Evolutionary conservation across 2,113 vertebrate species (phyloP).

Genomic region (Bos taurus): DNA sequence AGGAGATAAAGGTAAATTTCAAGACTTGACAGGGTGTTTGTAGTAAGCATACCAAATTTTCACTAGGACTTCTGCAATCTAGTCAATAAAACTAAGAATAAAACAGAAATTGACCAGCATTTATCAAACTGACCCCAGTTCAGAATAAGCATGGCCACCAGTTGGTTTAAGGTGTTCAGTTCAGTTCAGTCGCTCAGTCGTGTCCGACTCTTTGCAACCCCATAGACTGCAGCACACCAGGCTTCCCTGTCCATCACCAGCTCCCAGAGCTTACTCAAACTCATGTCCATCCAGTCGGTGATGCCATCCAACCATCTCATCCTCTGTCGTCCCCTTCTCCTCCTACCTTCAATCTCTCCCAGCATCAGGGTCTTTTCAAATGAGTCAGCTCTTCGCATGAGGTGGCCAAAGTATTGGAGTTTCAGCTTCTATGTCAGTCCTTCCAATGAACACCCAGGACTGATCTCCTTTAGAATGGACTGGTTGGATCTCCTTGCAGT

Average conservation of each 20-base stretch:
- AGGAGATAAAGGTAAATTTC: neutral
- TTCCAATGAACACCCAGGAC: neutral
- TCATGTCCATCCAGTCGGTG: neutral
- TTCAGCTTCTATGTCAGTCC: neutral
- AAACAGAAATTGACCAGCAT: neutral
- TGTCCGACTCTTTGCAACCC: neutral
- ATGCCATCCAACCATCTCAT: neutral
- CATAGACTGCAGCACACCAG: neutral
- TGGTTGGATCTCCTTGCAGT: neutral
- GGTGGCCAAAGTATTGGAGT: neutral
- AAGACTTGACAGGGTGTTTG: neutral
- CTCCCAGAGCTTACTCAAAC: neutral
- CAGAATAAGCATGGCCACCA: neutral
- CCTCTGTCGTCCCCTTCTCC: neutral
- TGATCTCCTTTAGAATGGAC: neutral
- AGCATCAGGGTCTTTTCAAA: neutral
- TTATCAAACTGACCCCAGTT: neutral
- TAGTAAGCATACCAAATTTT: neutral
- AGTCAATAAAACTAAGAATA: neutral
- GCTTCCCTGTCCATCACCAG: neutral
- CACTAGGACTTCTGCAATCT: neutral
- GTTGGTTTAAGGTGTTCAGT: neutral
- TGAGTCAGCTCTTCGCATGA: neutral
- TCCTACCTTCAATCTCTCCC: neutral
- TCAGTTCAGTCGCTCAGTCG: fast-evolving